These are phyloP conservation scores for Orcinus orca DNA, from an alignment of 2,113 vertebrate genomes.

Conservation along the genomic window DNA sequence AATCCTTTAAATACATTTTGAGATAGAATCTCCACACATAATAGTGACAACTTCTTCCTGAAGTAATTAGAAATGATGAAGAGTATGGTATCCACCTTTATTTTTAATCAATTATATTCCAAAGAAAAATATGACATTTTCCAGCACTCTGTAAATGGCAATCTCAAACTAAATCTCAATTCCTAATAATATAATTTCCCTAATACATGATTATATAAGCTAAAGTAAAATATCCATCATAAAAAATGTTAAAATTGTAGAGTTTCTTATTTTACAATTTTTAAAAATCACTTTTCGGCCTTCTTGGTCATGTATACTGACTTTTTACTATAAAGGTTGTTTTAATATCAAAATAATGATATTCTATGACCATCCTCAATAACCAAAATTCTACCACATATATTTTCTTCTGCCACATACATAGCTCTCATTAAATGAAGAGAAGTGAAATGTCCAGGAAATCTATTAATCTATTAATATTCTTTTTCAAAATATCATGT, in stretches of 20 bases:
- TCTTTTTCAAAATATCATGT: background rate
- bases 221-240: background rate
- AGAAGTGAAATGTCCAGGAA: background rate
- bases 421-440: background rate
- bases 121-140: background rate
- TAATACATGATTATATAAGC: background rate
- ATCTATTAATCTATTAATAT: background rate
- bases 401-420: background rate
- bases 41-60: background rate
- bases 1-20: background rate
- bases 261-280: background rate
- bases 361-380: background rate
- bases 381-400: background rate
- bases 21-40: background rate
- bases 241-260: background rate
- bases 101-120: background rate
- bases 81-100: background rate
- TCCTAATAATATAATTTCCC: background rate
- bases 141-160: background rate
- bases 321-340: background rate
- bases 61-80: background rate
- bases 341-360: background rate
- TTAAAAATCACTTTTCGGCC: background rate
- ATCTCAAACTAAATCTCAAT: background rate
- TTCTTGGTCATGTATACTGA: background rate